phyloP scores from a whole-genome alignment of 2,797 vertebrate genomes.

The Urophycis tenuis region DNA sequence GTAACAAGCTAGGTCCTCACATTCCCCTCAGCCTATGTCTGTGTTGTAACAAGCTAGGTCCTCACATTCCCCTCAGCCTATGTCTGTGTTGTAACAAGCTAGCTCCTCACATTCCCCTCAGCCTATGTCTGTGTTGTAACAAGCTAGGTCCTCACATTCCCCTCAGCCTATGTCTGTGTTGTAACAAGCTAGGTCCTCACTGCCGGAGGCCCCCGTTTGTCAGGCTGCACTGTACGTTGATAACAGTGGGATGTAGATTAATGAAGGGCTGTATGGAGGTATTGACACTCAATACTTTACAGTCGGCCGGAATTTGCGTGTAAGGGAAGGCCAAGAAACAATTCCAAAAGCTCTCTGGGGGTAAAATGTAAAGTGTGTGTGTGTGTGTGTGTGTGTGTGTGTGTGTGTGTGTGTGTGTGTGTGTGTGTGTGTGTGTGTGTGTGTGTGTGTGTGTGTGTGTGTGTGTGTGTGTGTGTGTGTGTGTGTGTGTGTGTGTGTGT shows the following conservation, averaged over 20 bases:
- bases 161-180: not conserved
- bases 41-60: no score
- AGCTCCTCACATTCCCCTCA: not conserved
- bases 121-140: no score
- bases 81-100: not conserved
- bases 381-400: not conserved
- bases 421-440: slow-evolving; percentile 6
- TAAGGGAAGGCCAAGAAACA: no score
- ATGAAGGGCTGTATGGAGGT: no score
- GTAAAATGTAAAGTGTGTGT: not conserved
- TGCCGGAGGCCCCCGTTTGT: not conserved
- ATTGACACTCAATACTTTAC: not conserved
- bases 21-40: no score
- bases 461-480: slow-evolving; percentile 5
- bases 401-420: not conserved
- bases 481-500: not conserved
- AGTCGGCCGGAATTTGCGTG: no score
- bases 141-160: no score
- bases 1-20: not conserved
- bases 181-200: not conserved
- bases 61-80: no score
- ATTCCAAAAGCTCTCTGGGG: no score
- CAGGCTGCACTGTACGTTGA: not conserved
- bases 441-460: slow-evolving; percentile 6
- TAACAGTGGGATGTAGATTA: not conserved